Conservation (phyloP, 2,797 vertebrate species). For the Capromys pilorides region DNA sequence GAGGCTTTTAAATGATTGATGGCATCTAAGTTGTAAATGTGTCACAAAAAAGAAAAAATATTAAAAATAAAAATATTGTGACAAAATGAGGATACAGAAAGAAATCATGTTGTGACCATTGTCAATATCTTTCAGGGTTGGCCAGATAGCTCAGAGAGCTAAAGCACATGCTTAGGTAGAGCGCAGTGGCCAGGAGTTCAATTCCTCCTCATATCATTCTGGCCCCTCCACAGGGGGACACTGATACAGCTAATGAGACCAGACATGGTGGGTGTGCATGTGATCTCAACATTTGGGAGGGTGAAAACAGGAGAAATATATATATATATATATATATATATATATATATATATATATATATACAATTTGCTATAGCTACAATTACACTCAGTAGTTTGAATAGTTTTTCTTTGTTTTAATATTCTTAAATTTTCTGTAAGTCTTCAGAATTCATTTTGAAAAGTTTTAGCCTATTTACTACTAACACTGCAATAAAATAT, state of each 20-base stretch:
- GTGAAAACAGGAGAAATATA: no score
- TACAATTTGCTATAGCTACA: neutral
- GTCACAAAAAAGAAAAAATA: neutral
- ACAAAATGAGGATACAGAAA: neutral
- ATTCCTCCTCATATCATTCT: no score
- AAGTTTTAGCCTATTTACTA: neutral
- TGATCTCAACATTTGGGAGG: no score
- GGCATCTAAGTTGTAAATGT: neutral
- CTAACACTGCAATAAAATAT: neutral
- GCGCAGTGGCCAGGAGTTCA: no score
- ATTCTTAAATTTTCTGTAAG: neutral
- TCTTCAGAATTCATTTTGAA: slow-evolving; percentile 4
- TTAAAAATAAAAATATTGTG: neutral
- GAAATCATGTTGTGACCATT: neutral
- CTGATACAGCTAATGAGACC: no score
- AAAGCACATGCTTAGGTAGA: no score
- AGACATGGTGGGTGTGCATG: no score
- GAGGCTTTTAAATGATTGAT: neutral
- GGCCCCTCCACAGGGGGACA: no score
- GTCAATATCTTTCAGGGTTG: neutral
- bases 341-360: no score
- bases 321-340: no score
- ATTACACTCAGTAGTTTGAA: neutral
- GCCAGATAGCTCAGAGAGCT: no score
- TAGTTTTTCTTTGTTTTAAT: neutral